Percentiles rank a stretch among this genome's conserved stretches.
Conservation (phyloP, 2,888 invertebrate genomes). For the Harmothoe impar region DNA sequence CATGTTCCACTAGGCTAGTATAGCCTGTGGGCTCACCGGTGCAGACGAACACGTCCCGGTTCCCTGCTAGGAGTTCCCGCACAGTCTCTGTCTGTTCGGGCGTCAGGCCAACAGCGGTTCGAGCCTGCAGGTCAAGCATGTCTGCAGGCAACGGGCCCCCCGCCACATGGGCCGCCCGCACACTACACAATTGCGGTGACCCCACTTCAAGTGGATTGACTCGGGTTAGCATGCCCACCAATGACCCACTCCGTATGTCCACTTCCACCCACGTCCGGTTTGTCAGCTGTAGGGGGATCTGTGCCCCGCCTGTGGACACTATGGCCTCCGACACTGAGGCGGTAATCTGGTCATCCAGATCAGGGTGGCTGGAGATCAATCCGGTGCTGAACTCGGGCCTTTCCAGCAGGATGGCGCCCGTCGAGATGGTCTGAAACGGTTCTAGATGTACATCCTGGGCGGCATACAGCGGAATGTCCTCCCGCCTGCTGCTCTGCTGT, state of each 20-base stretch:
- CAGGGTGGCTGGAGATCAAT: too few relatives aligned
- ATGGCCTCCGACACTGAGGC: too few relatives aligned
- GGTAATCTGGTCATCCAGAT: not conserved
- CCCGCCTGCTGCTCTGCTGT: not conserved
- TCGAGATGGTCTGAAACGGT: too few relatives aligned
- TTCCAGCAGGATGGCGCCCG: not conserved
- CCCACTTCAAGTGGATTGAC: not conserved
- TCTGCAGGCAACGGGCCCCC: too few relatives aligned
- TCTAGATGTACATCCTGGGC: not conserved
- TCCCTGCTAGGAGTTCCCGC: not conserved
- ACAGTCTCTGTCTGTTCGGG: not conserved
- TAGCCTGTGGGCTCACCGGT: not conserved
- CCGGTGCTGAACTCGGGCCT: not conserved
- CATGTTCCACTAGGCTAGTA: constrained; percentile 2
- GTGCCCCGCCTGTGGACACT: too few relatives aligned
- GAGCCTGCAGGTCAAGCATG: not conserved
- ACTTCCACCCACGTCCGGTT: not conserved
- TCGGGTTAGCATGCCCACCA: not conserved
- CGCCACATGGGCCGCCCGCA: too few relatives aligned
- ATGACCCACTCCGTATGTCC: not conserved
- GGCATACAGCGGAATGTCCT: not conserved
- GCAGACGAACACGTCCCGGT: constrained; percentile 16
- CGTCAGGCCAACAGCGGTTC: not conserved
- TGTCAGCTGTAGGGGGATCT: not conserved
- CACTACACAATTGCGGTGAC: too few relatives aligned